A percentile compares a stretch with the other conserved stretches of the same genome.
phyloP scores from a whole-genome alignment of 1,140 invertebrate genomes.

The Papilio xuthus region DNA sequence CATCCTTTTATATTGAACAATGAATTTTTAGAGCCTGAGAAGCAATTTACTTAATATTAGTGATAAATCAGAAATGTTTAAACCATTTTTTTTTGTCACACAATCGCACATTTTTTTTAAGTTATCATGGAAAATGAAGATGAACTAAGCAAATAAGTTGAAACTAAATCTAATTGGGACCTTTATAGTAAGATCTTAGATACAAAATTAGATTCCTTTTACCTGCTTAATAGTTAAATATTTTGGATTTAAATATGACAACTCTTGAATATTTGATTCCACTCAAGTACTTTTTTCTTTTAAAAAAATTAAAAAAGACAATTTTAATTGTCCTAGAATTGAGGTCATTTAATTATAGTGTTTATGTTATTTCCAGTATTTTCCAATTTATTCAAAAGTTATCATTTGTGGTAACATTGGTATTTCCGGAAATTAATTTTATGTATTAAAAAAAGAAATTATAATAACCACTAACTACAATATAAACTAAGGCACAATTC shows the following conservation, averaged over 20 bases:
- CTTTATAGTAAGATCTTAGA: constrained; percentile 8
- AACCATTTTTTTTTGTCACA: not conserved
- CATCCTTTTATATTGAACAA: constrained; percentile 32
- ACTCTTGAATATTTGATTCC: not conserved
- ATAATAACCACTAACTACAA: not conserved
- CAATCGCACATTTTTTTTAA: not conserved
- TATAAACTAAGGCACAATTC: constrained; percentile 42
- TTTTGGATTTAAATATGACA: not conserved
- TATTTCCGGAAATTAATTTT: constrained; percentile 11
- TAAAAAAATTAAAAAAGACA: not conserved
- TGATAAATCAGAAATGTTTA: not conserved
- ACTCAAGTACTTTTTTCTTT: not conserved
- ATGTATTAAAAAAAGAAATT: constrained; percentile 2
- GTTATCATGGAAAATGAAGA: not conserved
- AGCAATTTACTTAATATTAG: not conserved
- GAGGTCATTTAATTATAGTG: not conserved
- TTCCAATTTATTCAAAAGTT: not conserved
- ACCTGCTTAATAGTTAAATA: not conserved
- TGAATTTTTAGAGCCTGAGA: constrained; percentile 19
- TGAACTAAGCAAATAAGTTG: constrained; percentile 15
- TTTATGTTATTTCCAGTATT: not conserved
- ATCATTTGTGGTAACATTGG: constrained; percentile 3
- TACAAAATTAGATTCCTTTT: not conserved
- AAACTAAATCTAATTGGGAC: constrained; percentile 16
- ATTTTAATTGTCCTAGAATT: not conserved